Evolutionary conservation across 92 coral and sea anemone genomes (phyloP), one percentile per base, ranked within the genome.

Genomic region (Chrysogorgia sp.): DNA sequence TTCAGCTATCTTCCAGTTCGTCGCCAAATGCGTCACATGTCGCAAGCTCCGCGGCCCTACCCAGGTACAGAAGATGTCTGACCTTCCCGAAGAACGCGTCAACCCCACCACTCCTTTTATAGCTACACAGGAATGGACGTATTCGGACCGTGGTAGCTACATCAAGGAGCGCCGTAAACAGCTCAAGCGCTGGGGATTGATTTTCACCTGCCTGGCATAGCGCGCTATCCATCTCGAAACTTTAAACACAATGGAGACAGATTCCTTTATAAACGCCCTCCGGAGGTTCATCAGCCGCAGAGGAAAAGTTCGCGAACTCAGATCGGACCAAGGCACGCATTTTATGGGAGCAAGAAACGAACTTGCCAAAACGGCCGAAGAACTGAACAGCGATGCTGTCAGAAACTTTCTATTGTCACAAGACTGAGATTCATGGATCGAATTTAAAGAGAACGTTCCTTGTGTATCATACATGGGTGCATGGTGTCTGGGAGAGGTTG

Each of bases 51-150:
- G 88, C 40, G 79, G 83, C 32, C 56, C 49, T 52, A 7, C 48
- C n/a, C 82, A 75, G 59, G 19, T 2, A 13, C 88, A 84, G 84
- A 76, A 77, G 55, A 84, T 76, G 84, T 74, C 88, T 15, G 72
- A 84, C 25, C 64, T 83, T 29, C 82, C 87, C 9, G 68, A 31
- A 40, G 87, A 83, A 57, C 74, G 87, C 34, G 63, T 60, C 24
- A 59, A 40, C 56, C 87, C 87, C 25, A 34, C 83, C 10, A 40
- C 87, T 5, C 87, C 87, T 40, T 83, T 76, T 66, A n/a, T n/a
- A 74, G 81, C 1, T 82, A 60, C 81, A 25, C 80, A 20, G 86
- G 86, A 13, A 82, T 82, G 86, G 74, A 71, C 34, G 71, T 81
- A 6, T 68, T 81, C 61, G 86, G 86, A 1, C 86, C 81, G 40